These are phyloP conservation scores for Caerostris extrusa DNA, from an alignment of 1,140 invertebrate species.

Conservation along the genomic window DNA sequence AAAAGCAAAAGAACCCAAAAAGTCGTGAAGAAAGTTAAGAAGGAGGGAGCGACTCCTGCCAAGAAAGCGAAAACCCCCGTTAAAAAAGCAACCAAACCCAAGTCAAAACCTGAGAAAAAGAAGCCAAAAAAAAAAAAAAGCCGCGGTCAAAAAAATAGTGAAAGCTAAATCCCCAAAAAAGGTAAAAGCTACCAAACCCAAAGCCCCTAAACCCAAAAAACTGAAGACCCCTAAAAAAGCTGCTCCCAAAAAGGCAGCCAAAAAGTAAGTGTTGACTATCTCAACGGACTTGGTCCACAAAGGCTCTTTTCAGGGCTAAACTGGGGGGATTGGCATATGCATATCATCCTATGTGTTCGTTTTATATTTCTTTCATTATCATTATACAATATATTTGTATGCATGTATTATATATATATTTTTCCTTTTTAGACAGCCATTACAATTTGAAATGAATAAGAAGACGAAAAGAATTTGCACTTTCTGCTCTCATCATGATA, in stretches of 20 bases:
- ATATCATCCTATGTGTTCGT: too few relatives aligned
- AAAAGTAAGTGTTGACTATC: background rate
- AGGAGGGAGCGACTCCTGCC: background rate
- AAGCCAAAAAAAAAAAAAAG: background rate
- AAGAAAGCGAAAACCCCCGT: background rate
- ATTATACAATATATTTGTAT: too few relatives aligned
- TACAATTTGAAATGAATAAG: too few relatives aligned
- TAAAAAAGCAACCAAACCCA: background rate
- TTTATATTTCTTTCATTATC: too few relatives aligned
- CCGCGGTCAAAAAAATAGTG: too few relatives aligned
- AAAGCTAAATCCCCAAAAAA: background rate
- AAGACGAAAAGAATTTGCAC: too few relatives aligned
- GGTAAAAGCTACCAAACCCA: background rate
- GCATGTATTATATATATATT: too few relatives aligned
- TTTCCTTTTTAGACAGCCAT: too few relatives aligned
- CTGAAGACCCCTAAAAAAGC: background rate
- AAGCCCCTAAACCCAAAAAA: background rate
- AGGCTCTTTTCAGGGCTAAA: background rate
- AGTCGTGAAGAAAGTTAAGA: conserved; percentile 68
- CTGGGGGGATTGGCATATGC: too few relatives aligned
- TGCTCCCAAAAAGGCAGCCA: background rate
- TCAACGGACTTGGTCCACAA: background rate
- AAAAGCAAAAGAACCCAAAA: conserved; percentile 15
- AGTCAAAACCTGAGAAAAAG: background rate
- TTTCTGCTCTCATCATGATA: too few relatives aligned